Conservation (phyloP, 2,888 invertebrate genomes). For the Oxystoma pomonae region DNA sequence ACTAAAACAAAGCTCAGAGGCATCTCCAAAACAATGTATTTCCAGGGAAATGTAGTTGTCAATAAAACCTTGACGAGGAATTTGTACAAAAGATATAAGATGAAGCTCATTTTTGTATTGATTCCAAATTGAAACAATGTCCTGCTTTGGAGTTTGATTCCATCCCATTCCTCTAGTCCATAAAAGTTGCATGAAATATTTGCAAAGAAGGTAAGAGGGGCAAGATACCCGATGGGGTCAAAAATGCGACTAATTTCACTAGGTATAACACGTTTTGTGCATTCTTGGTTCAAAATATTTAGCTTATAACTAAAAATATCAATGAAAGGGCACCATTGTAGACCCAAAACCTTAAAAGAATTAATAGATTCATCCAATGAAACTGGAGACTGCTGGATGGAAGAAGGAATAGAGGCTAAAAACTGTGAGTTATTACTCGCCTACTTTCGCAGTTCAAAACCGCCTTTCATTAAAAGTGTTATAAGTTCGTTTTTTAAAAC, state of each 20-base stretch:
- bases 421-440: not conserved
- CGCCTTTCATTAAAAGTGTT: not conserved
- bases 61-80: too few relatives aligned
- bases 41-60: too few relatives aligned
- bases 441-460: not conserved
- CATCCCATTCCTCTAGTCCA: not conserved
- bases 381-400: not conserved
- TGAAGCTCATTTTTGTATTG: not conserved
- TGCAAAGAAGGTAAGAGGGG: not conserved
- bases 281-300: not conserved
- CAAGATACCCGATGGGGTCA: not conserved
- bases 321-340: not conserved
- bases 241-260: not conserved
- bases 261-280: not conserved
- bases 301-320: not conserved
- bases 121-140: not conserved
- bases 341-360: not conserved
- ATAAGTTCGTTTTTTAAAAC: not conserved
- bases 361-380: not conserved
- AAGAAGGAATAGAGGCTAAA: not conserved
- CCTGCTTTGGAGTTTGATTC: not conserved
- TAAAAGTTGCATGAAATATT: not conserved
- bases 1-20: not conserved
- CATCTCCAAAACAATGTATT: not conserved
- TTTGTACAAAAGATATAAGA: not conserved